A percentile compares a stretch with the other conserved stretches of the same genome.
These are phyloP conservation scores for Rana temporaria DNA, from an alignment of 2,113 vertebrate species.

Conservation along the genomic window DNA sequence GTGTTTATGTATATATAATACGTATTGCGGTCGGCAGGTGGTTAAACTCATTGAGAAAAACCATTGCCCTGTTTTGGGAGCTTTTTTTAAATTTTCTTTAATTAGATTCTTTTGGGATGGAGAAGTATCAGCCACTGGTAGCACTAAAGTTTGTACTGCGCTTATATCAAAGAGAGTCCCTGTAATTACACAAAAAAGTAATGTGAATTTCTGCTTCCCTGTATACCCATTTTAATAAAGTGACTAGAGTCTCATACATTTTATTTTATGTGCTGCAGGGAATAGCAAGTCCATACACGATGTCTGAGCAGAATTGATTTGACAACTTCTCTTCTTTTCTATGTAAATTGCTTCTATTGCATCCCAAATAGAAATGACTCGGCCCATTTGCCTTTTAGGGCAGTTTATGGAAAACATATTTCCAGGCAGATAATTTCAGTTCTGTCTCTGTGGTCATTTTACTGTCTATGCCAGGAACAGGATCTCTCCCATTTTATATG, in stretches of 20 bases:
- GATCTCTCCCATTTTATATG: constrained; percentile 42
- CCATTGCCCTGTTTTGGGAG: constrained; percentile 36
- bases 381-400: constrained; percentile 57
- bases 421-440: constrained; percentile 50
- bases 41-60: constrained; percentile 44
- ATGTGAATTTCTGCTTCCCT: constrained; percentile 10
- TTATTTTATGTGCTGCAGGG: constrained; percentile 11
- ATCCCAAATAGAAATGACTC: constrained; percentile 53
- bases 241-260: neutral
- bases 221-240: constrained; percentile 14
- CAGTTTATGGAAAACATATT: constrained; percentile 56
- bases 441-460: constrained; percentile 50
- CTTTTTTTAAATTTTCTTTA: too few species aligned
- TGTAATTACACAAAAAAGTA: constrained; percentile 30
- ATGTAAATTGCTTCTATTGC: constrained; percentile 56
- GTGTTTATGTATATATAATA: too few species aligned
- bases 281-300: constrained; percentile 20
- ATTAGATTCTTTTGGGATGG: constrained; percentile 1
- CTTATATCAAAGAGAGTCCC: constrained; percentile 13
- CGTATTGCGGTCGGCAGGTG: too few species aligned
- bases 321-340: constrained; percentile 49
- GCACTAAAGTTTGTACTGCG: constrained; percentile 40
- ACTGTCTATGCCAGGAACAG: constrained; percentile 16
- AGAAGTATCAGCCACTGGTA: neutral
- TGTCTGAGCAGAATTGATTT: constrained; percentile 43